Conservation (phyloP, 1,140 invertebrate species). For the Drosophila busckii region DNA sequence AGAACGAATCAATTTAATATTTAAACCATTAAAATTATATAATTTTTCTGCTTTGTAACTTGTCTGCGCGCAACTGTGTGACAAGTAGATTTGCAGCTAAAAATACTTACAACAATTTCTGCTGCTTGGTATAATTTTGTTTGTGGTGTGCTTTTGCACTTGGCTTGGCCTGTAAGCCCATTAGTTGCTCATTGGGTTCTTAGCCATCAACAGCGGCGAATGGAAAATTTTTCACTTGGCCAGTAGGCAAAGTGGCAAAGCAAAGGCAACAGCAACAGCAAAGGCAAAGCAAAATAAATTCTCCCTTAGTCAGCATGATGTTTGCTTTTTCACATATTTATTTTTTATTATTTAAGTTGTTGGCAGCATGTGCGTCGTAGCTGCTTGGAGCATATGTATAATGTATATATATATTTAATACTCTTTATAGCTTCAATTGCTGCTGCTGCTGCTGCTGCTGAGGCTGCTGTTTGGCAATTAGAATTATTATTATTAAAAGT, state of each 20-base stretch:
- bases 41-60: too few relatives aligned
- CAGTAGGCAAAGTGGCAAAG: slow-evolving; percentile 39
- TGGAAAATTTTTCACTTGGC: slow-evolving; percentile 35
- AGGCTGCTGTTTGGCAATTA: slow-evolving; percentile 70
- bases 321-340: slow-evolving; percentile 50
- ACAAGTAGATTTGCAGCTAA: too few relatives aligned
- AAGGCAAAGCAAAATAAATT: slow-evolving; percentile 29
- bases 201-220: slow-evolving; percentile 13
- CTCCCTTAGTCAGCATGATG: slow-evolving; percentile 62
- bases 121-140: slow-evolving; percentile 14
- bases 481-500: slow-evolving; percentile 76
- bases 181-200: slow-evolving; percentile 25
- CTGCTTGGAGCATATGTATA: slow-evolving; percentile 15
- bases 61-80: too few relatives aligned
- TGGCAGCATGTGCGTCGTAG: slow-evolving; percentile 27
- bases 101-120: slow-evolving; percentile 10
- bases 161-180: slow-evolving; percentile 15
- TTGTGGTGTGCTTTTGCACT: slow-evolving; percentile 4
- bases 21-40: too few relatives aligned
- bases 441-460: too few relatives aligned
- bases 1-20: too few relatives aligned
- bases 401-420: slow-evolving; percentile 3
- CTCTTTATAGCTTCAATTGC: too few relatives aligned
- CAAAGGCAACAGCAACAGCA: slow-evolving; percentile 29
- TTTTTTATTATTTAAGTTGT: slow-evolving; percentile 5